Evolutionary conservation across 2,113 vertebrate species (phyloP), one percentile per base, ranked within the genome.

Genomic region (Labrus mixtus): DNA sequence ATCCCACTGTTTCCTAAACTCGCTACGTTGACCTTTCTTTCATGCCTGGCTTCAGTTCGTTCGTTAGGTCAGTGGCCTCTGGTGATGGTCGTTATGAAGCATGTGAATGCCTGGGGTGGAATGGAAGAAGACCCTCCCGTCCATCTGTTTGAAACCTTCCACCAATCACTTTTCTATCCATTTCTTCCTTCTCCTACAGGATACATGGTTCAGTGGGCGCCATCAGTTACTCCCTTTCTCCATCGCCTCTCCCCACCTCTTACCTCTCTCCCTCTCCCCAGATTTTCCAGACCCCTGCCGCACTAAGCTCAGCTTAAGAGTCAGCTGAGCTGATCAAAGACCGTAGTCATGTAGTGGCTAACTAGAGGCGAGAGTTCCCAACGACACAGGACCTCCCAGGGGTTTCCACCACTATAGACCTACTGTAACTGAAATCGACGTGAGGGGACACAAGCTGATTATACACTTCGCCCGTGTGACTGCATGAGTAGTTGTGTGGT

Each of bases 281-380:
- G 19, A 90, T 91, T 93, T 92, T 90, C 80, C 87, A 87, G 87
- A 89, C 81, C 86, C 84, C 87, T 93, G 76, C 88, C 54, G 69
- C 84, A 84, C 88, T 92, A 91, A 94, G 89, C 91, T 80, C 76
- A 91, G 93, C 92, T 95, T 94, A 94, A 63, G 84, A 91, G 90
- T 94, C 93, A 94, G 93, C 93, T 94, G 94, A 94, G 87, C 76
- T 89, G 91, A 94, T 95, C 94, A 95, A 94, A 95, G 93, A 91
- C 84, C 54, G n/a, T 70, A 87, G 83, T 89, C 82, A 84, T 89
- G 87, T 85, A 84, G 85, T 85, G 82, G 84, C 91, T 94, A 94
- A 95, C 92, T 73, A 90, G 92, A 93, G 85, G 73, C 50, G 92
- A 94, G 87, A 87, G 89, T 92, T 95, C 93, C 90, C 90, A 91